phyloP scores from a whole-genome alignment of 1,140 invertebrate genomes.

The Macrobrachium nipponense region DNA sequence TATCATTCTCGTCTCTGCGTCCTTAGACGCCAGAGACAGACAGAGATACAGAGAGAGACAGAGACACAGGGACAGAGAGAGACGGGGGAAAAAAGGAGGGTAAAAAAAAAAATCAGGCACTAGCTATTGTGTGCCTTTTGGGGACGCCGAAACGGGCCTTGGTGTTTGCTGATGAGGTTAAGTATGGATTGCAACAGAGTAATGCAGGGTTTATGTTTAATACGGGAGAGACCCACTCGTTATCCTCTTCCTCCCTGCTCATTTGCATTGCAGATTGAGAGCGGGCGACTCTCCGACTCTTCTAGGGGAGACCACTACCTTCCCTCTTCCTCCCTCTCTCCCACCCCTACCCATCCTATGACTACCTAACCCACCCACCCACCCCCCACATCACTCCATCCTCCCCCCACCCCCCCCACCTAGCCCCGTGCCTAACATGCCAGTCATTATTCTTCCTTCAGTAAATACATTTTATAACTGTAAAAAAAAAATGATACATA shows the following conservation, averaged over 20 bases:
- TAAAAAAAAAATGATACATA: neutral
- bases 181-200: constrained; percentile 54
- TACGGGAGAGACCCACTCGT: constrained; percentile 56
- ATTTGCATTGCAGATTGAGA: constrained; percentile 57
- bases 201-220: constrained; percentile 61
- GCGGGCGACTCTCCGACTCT: constrained; percentile 48
- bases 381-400: neutral
- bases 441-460: neutral
- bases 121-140: constrained; percentile 39
- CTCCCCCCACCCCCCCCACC: neutral
- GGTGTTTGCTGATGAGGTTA: constrained; percentile 56
- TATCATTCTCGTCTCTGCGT: neutral
- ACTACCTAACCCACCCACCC: neutral
- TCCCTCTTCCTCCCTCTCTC: neutral
- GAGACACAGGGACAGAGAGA: neutral
- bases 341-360: neutral
- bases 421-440: neutral
- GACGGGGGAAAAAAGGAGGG: no score
- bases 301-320: constrained; percentile 35
- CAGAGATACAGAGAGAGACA: no score
- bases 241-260: constrained; percentile 53
- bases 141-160: constrained; percentile 36
- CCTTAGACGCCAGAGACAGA: neutral
- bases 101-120: neutral
- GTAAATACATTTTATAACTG: neutral